A percentile compares a stretch with the other conserved stretches of the same genome.
Evolutionary conservation across 2,888 invertebrate genomes (phyloP).

Genomic region (Agrilus cyanescens): DNA sequence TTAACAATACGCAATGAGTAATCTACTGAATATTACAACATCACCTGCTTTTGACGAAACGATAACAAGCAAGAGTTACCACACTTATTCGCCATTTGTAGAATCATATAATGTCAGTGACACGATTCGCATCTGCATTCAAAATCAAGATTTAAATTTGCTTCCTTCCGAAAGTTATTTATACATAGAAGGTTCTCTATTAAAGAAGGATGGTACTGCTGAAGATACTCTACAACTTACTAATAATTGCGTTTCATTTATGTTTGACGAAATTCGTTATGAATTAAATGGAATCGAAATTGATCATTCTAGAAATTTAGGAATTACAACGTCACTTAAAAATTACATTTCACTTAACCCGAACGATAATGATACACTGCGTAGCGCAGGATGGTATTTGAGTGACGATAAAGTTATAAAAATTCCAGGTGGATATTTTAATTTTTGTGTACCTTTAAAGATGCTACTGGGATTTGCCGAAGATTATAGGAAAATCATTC

Average conservation of each 20-base stretch:
- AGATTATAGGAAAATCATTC: constrained; percentile 3
- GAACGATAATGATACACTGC: no score
- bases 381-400: no score
- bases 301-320: neutral
- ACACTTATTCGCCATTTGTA: constrained; percentile 1
- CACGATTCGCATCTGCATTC: neutral
- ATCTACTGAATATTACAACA: neutral
- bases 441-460: constrained; percentile 2
- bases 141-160: neutral
- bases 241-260: neutral
- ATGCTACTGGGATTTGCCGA: constrained; percentile 3
- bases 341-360: neutral
- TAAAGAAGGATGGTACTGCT: no score
- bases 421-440: no score
- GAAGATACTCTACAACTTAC: no score
- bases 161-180: no score
- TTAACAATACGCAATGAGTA: neutral
- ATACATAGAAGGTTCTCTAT: no score
- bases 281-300: constrained; percentile 1
- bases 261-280: constrained; percentile 4
- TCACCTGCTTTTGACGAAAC: neutral
- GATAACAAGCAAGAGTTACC: neutral
- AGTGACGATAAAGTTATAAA: no score
- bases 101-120: neutral
- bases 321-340: constrained; percentile 1